Conservation (phyloP, 2,113 vertebrate species). For the Chlamydotis undulata region DNA sequence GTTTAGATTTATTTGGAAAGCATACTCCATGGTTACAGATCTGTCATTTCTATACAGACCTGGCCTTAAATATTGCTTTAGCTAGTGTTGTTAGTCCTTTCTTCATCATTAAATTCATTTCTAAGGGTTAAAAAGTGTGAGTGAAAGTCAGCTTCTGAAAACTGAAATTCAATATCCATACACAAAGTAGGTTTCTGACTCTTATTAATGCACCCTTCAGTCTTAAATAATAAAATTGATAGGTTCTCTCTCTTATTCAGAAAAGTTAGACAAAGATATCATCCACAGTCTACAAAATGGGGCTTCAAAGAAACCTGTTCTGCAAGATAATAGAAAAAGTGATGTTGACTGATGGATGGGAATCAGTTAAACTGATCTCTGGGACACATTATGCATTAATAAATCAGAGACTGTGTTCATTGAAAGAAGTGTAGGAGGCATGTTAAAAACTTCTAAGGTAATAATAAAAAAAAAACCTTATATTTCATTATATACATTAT, state of each 20-base stretch:
- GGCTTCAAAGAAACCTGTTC: background rate
- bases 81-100: background rate
- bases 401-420: constrained; percentile 46
- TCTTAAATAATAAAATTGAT: background rate
- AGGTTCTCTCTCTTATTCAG: background rate
- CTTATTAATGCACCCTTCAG: background rate
- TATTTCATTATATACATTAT: background rate
- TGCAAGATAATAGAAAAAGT: background rate
- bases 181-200: background rate
- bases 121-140: background rate
- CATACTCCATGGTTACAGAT: background rate
- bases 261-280: background rate
- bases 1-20: background rate
- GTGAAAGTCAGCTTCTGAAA: background rate
- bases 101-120: background rate
- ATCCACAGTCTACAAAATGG: constrained; percentile 3
- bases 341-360: constrained; percentile 1
- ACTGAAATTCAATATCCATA: background rate
- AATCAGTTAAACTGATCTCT: constrained; percentile 60
- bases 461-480: background rate
- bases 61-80: background rate
- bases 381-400: constrained; percentile 27
- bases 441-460: background rate
- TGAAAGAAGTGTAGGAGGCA: background rate
- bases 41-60: background rate